phyloP scores from a whole-genome alignment of 2,113 vertebrate genomes.

The Stegastes partitus region DNA sequence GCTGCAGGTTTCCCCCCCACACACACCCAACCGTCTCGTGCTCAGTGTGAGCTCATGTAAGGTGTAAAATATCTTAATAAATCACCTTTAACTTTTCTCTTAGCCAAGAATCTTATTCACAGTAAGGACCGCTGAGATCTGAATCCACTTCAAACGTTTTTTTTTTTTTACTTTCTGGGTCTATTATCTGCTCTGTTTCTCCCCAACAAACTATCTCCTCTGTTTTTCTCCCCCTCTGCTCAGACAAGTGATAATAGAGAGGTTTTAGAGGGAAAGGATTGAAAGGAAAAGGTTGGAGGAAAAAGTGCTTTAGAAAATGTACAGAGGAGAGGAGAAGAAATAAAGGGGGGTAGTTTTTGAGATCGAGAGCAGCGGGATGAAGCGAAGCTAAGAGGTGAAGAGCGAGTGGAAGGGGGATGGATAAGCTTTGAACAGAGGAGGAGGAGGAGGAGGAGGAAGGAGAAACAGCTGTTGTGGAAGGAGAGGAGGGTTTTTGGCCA shows the following conservation, averaged over 20 bases:
- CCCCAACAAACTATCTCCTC: constrained; percentile 14
- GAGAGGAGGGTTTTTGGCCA: not conserved
- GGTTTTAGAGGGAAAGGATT: constrained; percentile 17
- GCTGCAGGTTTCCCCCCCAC: constrained; percentile 37
- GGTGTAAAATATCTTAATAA: not conserved
- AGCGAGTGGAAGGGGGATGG: not conserved
- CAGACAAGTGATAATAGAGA: constrained; percentile 20
- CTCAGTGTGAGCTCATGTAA: not conserved
- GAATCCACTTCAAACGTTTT: constrained; percentile 32
- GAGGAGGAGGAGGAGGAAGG: constrained; percentile 22
- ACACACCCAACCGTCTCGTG: constrained; percentile 13
- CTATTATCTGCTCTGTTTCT: constrained; percentile 41
- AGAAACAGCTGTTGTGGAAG: constrained; percentile 40
- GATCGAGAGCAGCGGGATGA: constrained; percentile 8
- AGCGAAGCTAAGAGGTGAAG: constrained; percentile 31
- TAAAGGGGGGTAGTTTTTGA: constrained; percentile 4
- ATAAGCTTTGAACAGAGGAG: constrained; percentile 26
- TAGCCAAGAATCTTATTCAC: not conserved
- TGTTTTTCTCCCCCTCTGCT: not conserved
- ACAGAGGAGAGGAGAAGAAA: not conserved
- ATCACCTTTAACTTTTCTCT: not conserved
- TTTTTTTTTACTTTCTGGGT: constrained; percentile 40
- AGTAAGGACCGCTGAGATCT: constrained; percentile 14
- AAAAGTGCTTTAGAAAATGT: constrained; percentile 19
- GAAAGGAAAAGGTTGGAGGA: not conserved